These are phyloP conservation scores for Dasypogon diadema DNA, from an alignment of 2,888 invertebrate species.

Conservation along the genomic window DNA sequence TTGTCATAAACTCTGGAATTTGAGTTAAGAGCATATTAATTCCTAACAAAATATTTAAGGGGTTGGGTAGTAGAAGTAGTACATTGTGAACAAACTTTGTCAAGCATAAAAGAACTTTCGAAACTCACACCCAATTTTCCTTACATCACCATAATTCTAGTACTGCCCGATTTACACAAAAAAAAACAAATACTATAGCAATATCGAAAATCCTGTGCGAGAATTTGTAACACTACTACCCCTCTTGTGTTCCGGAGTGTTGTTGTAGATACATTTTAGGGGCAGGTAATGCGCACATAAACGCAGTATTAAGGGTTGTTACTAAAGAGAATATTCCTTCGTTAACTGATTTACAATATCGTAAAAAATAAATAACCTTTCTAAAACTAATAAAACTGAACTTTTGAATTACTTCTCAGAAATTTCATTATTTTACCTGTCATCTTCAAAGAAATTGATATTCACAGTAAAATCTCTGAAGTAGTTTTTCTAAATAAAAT, in stretches of 20 bases:
- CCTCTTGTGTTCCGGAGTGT: background rate
- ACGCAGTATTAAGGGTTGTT: constrained; percentile 9
- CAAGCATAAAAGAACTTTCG: background rate
- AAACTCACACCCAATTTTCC: constrained; percentile 19
- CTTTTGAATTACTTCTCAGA: too few relatives aligned
- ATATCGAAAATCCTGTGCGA: background rate
- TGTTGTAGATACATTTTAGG: background rate
- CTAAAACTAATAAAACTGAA: too few relatives aligned
- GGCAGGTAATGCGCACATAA: constrained; percentile 22
- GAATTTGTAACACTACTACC: constrained; percentile 1
- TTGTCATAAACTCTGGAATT: too few relatives aligned
- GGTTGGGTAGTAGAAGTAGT: too few relatives aligned
- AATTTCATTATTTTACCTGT: too few relatives aligned
- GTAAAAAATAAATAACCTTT: too few relatives aligned
- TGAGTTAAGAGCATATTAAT: too few relatives aligned
- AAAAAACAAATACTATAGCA: background rate
- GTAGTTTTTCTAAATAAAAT: too few relatives aligned
- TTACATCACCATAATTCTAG: background rate
- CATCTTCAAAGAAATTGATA: too few relatives aligned
- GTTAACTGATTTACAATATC: constrained; percentile 27
- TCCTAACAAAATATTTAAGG: too few relatives aligned
- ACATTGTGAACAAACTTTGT: too few relatives aligned
- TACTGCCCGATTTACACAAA: background rate
- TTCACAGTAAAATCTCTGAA: too few relatives aligned
- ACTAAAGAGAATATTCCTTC: constrained; percentile 25